These are phyloP conservation scores for Drosophila asahinai DNA, from an alignment of 1,140 invertebrate species.

Conservation along the genomic window DNA sequence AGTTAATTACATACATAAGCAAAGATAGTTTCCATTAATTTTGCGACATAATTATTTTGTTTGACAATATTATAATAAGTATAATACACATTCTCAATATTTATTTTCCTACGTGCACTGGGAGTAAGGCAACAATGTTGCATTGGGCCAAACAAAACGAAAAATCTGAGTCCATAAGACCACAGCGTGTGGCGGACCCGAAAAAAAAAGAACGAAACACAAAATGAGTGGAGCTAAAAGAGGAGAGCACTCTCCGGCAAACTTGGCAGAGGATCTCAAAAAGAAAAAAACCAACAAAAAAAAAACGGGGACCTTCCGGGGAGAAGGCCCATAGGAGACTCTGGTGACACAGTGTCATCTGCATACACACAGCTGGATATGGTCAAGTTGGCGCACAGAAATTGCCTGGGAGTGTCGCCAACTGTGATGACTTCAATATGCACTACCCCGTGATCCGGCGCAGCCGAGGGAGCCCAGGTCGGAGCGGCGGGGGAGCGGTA, in stretches of 20 bases:
- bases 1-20: too few species aligned
- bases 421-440: constrained; percentile 58
- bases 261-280: constrained; percentile 23
- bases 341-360: constrained; percentile 61
- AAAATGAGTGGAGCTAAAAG: constrained; percentile 24
- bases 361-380: constrained; percentile 77
- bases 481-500: background rate
- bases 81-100: background rate
- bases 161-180: constrained; percentile 57
- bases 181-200: constrained; percentile 46
- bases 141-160: constrained; percentile 27
- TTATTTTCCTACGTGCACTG: background rate
- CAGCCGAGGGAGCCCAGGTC: background rate
- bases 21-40: too few species aligned
- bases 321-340: constrained; percentile 15
- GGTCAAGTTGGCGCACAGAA: constrained; percentile 72
- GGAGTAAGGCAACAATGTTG: constrained; percentile 19
- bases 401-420: constrained; percentile 52
- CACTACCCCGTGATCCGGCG: constrained; percentile 21
- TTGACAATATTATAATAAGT: too few species aligned
- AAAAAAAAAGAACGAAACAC: constrained; percentile 9
- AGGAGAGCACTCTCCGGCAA: constrained; percentile 20
- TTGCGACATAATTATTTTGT: too few species aligned
- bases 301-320: constrained; percentile 4
- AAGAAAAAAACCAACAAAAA: background rate